A percentile compares a stretch with the other conserved stretches of the same genome.
Evolutionary conservation across 1,140 invertebrate genomes (phyloP).

Genomic region (Probaryconus sp.): DNA sequence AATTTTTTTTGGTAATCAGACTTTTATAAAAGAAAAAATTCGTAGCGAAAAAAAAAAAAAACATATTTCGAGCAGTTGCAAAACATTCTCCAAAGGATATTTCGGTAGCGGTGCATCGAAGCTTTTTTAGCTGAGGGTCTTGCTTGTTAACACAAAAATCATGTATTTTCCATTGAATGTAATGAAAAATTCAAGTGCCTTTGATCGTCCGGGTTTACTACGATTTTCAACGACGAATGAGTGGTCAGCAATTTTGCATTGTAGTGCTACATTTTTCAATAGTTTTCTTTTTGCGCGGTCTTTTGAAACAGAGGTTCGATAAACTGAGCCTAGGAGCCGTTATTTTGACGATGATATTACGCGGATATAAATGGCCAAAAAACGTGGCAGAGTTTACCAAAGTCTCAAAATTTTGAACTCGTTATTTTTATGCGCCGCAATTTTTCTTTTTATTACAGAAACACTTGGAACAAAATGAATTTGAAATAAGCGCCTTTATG

Average conservation of each 20-base stretch:
- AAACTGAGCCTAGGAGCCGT: neutral
- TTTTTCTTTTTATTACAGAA: too few species aligned
- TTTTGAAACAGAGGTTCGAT: constrained; percentile 26
- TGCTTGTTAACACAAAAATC: constrained; percentile 33
- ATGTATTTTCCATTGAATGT: constrained; percentile 21
- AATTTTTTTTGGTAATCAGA: too few species aligned
- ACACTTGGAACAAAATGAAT: too few species aligned
- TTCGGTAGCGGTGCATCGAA: neutral
- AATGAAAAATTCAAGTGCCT: constrained; percentile 37
- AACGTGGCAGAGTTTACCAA: neutral
- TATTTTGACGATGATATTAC: constrained; percentile 13
- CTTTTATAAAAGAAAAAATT: too few species aligned
- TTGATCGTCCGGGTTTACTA: constrained; percentile 28
- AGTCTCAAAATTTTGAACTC: too few species aligned
- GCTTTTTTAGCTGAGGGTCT: neutral
- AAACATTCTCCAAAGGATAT: neutral
- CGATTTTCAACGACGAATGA: neutral
- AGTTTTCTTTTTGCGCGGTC: constrained; percentile 15
- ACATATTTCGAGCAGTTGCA: constrained; percentile 3
- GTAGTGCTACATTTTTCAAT: constrained; percentile 18
- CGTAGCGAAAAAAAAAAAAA: too few species aligned
- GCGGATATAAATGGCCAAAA: constrained; percentile 7
- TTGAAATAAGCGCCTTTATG: too few species aligned
- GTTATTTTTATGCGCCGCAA: too few species aligned
- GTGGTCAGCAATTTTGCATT: constrained; percentile 17